A percentile compares a stretch with the other conserved stretches of the same genome.
Evolutionary conservation across 2,888 invertebrate genomes (phyloP).

Genomic region (Ganaspis brasiliensis): DNA sequence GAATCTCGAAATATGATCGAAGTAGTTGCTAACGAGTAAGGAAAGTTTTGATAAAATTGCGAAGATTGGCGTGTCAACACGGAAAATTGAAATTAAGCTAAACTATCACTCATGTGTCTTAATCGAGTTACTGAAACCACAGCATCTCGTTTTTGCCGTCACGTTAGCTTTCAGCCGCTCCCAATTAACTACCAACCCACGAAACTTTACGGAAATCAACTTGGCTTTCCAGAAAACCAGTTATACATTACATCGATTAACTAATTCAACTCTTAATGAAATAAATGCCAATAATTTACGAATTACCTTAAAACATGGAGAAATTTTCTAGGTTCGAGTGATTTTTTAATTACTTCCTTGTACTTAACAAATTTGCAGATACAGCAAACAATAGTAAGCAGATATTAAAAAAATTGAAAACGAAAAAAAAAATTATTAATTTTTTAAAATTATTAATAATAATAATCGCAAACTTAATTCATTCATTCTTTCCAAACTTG

Average conservation of each 20-base stretch:
- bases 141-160: constrained; percentile 45
- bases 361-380: too few species aligned
- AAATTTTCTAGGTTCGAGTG: too few species aligned
- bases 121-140: constrained; percentile 11
- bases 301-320: too few species aligned
- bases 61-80: neutral
- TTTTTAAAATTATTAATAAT: too few species aligned
- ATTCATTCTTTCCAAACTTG: too few species aligned
- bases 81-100: constrained; percentile 23
- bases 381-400: too few species aligned
- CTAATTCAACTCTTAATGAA: neutral
- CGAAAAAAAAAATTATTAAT: too few species aligned
- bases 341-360: too few species aligned
- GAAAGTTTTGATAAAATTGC: neutral
- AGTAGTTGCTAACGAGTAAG: too few species aligned
- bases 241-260: constrained; percentile 10
- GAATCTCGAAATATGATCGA: too few species aligned
- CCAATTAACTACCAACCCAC: constrained; percentile 68
- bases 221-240: constrained; percentile 41
- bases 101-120: constrained; percentile 15
- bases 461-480: too few species aligned
- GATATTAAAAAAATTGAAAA: too few species aligned
- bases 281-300: neutral
- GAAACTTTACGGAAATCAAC: constrained; percentile 49
- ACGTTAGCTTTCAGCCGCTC: constrained; percentile 59